phyloP scores from a whole-genome alignment of 1,140 invertebrate species.

The Cataglyphis hispanica region DNA sequence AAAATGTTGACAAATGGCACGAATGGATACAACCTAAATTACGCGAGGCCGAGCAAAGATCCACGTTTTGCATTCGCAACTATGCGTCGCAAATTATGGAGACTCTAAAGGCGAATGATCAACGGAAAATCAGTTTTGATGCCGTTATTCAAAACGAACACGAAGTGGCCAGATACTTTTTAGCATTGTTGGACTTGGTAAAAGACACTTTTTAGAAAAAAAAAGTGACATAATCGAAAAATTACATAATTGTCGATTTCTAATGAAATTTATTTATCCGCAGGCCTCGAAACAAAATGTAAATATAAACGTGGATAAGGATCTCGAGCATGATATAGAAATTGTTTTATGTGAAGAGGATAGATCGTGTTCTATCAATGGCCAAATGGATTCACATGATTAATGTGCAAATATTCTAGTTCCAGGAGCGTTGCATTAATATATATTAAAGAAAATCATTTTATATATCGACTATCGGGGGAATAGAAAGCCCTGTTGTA shows the following conservation, averaged over 20 bases:
- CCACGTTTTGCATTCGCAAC: conserved; percentile 78
- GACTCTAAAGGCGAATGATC: conserved; percentile 62
- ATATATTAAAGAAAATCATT: neutral
- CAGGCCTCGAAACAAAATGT: conserved; percentile 67
- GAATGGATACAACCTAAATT: conserved; percentile 79
- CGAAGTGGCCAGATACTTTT: conserved; percentile 81
- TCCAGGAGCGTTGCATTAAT: neutral
- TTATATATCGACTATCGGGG: neutral
- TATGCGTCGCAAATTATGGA: conserved; percentile 77
- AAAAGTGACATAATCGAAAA: neutral
- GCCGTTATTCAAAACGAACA: conserved; percentile 71
- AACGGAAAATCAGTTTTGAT: conserved; percentile 74
- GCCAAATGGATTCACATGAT: neutral
- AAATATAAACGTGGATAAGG: conserved; percentile 37
- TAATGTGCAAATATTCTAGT: neutral
- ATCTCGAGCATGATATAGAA: conserved; percentile 48
- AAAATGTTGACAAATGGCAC: conserved; percentile 80
- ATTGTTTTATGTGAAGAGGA: conserved; percentile 46
- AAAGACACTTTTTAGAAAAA: neutral
- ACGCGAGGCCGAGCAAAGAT: conserved; percentile 73
- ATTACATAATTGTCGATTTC: neutral
- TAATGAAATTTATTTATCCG: conserved; percentile 4
- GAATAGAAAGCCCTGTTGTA: neutral
- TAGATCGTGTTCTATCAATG: neutral
- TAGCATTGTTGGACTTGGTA: conserved; percentile 82